These are phyloP conservation scores for Aphrophora alni DNA, from an alignment of 2,888 invertebrate genomes.

Conservation along the genomic window DNA sequence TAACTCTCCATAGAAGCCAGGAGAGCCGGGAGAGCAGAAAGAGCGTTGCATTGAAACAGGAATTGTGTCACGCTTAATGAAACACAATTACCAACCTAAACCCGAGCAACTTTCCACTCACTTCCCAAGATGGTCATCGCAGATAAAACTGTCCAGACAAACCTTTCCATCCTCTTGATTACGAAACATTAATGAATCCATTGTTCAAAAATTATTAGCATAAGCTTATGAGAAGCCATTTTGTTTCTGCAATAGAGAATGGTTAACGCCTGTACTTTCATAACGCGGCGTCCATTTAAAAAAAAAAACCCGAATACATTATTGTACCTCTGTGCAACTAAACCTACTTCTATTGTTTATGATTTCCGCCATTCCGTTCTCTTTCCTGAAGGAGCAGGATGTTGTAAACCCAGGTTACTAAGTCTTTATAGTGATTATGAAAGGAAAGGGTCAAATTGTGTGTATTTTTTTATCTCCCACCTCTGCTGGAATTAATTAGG, in stretches of 20 bases:
- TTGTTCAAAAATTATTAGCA: slow-evolving; percentile 2
- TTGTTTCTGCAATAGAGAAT: neutral
- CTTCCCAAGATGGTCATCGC: neutral
- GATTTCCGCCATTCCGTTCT: neutral
- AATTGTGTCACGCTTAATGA: too few species aligned
- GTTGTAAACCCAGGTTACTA: too few species aligned
- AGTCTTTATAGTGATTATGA: too few species aligned
- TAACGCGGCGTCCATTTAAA: neutral
- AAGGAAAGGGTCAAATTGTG: too few species aligned
- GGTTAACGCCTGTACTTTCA: neutral
- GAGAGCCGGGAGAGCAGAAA: too few species aligned
- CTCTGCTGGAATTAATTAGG: too few species aligned
- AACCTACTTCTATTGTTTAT: neutral
- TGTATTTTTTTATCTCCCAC: too few species aligned
- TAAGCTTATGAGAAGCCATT: neutral
- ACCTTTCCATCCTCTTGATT: neutral
- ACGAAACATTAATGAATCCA: neutral
- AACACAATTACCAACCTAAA: too few species aligned
- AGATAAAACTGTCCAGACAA: neutral
- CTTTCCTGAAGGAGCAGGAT: neutral
- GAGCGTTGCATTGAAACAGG: too few species aligned
- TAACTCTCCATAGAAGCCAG: too few species aligned
- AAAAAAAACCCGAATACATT: neutral
- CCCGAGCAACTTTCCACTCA: neutral
- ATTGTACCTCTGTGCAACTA: neutral